A percentile compares a stretch with the other conserved stretches of the same genome.
Evolutionary conservation across 2,888 invertebrate genomes (phyloP).

Genomic region (Clunio marinus): DNA sequence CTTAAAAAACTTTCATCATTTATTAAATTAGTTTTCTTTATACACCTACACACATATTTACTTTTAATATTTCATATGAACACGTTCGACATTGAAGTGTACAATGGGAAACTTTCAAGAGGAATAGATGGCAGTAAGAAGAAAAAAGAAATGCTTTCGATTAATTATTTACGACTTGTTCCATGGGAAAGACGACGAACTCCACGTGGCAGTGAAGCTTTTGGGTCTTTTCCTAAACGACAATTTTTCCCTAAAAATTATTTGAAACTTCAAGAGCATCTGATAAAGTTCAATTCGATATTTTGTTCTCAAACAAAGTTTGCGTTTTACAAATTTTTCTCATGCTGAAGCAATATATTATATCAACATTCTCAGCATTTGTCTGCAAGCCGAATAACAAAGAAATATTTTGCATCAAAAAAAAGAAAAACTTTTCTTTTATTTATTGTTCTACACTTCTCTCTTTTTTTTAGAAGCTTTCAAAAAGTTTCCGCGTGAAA

Average conservation of each 20-base stretch:
- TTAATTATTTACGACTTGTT: conserved; percentile 24
- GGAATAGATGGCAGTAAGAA: neutral
- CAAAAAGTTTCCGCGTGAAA: conserved; percentile 11
- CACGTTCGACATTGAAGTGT: conserved; percentile 30
- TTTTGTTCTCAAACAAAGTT: neutral
- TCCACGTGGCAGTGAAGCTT: no score
- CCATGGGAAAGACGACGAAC: neutral
- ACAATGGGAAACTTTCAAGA: conserved; percentile 9
- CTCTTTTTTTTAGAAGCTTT: neutral
- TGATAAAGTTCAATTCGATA: conserved; percentile 5
- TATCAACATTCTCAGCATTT: neutral
- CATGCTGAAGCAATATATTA: neutral
- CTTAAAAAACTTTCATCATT: conserved; percentile 36
- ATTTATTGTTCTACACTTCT: conserved; percentile 26
- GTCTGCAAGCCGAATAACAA: neutral
- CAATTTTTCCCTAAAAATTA: no score
- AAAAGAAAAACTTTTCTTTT: neutral
- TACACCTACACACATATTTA: conserved; percentile 18
- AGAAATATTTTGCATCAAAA: conserved; percentile 13
- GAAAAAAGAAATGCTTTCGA: conserved; percentile 5
- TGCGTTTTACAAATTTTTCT: neutral
- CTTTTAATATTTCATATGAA: conserved; percentile 33
- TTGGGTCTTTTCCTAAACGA: no score
- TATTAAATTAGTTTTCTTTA: conserved; percentile 38
- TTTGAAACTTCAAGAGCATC: no score